Evolutionary conservation across 2,113 vertebrate genomes (phyloP), one percentile per base, ranked within the genome.

Genomic region (Phainopepla nitens): DNA sequence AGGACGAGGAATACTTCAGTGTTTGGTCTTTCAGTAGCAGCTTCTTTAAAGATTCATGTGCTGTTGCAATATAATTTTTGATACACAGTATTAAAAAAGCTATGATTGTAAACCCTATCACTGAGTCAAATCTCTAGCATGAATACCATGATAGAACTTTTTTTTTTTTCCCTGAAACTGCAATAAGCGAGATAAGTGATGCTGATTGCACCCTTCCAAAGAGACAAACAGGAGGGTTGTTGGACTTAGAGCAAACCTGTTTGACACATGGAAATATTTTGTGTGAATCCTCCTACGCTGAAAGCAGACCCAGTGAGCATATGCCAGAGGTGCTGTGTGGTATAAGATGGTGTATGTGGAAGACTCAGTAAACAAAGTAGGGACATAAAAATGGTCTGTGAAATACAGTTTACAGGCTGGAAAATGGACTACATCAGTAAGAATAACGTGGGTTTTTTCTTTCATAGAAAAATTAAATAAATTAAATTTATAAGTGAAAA

Each of bases 221-320:
- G 42, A n/a, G 0, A 1, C 7, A 39, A 72, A 33, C 11, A 23
- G 11, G 20, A 66, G 47, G 51, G 10, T 13, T 11, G 3, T 16
- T 83, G 17, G n/a, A 17, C 4, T 60, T 78, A 2, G 23, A 79
- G 20, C 4, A 9, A 1, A 3, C 9, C 2, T 58, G 5, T 61
- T 77, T 24, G 57, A 36, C 10, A 10, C 14, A 6, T 1, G 24
- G 35, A 36, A 28, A 47, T 42, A 17, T 70, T 65, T 58, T 68
- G 20, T 51, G 17, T 44, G 31, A 82, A 28, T 77, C 9, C 14
- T 49, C 54, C 49, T 71, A 10, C 12, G 1, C 44, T 33, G n/a
- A 81, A 66, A 64, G 53, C 62, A 79, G 49, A 79, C 19, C 4
- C 5, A 3, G 0, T 31, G 10, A 41, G n/a, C 22, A 33, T 79